phyloP scores from a whole-genome alignment of 2,888 invertebrate species.

The Drosophila glabriapex region DNA sequence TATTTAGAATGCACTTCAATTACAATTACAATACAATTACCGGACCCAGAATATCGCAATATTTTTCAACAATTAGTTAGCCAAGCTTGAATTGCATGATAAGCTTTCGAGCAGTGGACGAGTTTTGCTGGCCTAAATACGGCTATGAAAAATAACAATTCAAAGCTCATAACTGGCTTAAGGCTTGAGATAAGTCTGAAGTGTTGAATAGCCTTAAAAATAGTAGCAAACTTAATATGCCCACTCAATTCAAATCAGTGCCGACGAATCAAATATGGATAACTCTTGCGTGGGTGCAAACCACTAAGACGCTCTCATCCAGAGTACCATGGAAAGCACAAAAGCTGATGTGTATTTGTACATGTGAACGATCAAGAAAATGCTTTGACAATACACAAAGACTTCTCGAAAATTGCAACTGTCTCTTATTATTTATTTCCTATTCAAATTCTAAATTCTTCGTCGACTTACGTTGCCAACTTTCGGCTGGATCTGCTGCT shows the following conservation, averaged over 20 bases:
- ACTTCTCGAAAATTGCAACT: neutral
- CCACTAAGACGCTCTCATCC: neutral
- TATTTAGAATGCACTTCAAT: too few species aligned
- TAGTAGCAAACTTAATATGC: neutral
- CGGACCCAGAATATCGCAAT: neutral
- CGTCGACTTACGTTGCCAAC: conserved; percentile 89
- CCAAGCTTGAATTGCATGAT: neutral
- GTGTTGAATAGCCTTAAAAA: neutral
- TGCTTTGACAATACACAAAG: neutral
- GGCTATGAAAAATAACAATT: neutral
- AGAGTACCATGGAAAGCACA: neutral
- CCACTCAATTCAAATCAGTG: neutral
- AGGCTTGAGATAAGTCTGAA: neutral
- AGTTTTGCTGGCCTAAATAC: too few species aligned
- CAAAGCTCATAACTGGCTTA: neutral
- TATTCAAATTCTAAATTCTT: neutral
- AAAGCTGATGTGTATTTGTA: neutral
- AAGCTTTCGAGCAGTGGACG: too few species aligned
- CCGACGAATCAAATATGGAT: neutral
- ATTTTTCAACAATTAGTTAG: neutral
- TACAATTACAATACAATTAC: too few species aligned
- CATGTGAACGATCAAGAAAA: neutral
- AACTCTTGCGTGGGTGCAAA: neutral
- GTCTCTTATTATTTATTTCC: neutral
- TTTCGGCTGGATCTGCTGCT: conserved; percentile 87